phyloP scores from a whole-genome alignment of 2,113 vertebrate genomes.

The Vimba vimba region DNA sequence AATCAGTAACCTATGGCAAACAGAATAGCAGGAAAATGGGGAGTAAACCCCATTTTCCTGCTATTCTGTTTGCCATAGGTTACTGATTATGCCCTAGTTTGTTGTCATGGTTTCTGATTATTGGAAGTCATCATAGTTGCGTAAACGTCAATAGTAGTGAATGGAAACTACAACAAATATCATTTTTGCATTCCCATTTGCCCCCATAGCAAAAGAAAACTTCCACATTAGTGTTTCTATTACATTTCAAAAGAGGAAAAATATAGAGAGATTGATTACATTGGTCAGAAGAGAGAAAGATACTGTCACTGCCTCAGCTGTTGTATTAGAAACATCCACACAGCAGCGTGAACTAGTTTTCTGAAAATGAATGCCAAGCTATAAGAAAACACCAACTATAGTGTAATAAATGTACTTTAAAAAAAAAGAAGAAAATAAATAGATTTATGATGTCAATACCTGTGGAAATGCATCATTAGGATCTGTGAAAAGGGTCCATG shows the following conservation, averaged over 20 bases:
- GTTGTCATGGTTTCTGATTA: too few relatives aligned
- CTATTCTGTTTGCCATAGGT: too few relatives aligned
- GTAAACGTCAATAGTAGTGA: neutral
- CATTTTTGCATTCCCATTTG: neutral
- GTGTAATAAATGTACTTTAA: neutral
- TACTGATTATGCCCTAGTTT: too few relatives aligned
- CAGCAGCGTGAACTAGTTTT: neutral
- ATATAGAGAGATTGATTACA: neutral
- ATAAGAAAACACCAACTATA: neutral
- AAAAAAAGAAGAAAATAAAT: neutral
- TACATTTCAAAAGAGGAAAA: neutral
- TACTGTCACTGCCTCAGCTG: too few relatives aligned
- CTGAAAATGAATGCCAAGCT: neutral
- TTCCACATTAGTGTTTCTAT: neutral
- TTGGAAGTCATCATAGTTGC: neutral
- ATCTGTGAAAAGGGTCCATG: too few relatives aligned
- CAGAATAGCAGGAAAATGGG: too few relatives aligned
- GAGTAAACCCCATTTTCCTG: too few relatives aligned
- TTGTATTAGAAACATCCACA: neutral
- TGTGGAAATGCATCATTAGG: too few relatives aligned
- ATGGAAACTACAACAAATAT: neutral
- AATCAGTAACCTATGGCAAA: too few relatives aligned
- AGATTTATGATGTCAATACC: too few relatives aligned
- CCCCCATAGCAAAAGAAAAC: neutral
- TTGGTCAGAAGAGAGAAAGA: neutral